A percentile compares a stretch with the other conserved stretches of the same genome.
phyloP scores from a whole-genome alignment of 2,888 invertebrate species.

The Steinernema carpocapsae region DNA sequence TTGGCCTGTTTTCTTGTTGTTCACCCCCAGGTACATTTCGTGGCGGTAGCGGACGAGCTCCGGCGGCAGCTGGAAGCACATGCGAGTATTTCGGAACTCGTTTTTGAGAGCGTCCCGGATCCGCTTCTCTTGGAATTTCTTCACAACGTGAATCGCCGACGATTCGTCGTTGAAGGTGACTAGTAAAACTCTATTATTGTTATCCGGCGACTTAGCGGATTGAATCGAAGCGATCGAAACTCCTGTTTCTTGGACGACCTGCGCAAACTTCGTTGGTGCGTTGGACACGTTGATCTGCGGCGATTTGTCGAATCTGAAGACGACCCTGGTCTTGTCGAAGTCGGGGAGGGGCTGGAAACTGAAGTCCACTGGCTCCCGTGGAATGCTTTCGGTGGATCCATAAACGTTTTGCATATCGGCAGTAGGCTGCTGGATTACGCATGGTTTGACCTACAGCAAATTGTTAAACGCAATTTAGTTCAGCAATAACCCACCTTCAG shows the following conservation, averaged over 20 bases:
- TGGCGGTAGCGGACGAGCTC: neutral
- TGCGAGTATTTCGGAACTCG: neutral
- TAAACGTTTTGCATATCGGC: too few species aligned
- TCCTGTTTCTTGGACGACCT: neutral
- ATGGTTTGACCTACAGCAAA: too few species aligned
- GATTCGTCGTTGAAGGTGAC: constrained; percentile 10
- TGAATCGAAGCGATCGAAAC: neutral
- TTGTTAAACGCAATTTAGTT: too few species aligned
- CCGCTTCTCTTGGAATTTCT: neutral
- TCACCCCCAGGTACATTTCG: neutral
- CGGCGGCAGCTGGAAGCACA: neutral
- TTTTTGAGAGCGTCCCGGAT: neutral
- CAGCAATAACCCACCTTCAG: neutral
- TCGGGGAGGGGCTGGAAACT: neutral
- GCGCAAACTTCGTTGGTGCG: constrained; percentile 9
- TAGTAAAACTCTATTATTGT: neutral
- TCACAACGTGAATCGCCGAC: neutral
- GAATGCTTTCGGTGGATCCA: too few species aligned
- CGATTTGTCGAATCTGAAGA: constrained; percentile 12
- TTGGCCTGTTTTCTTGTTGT: constrained; percentile 20
- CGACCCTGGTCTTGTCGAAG: neutral
- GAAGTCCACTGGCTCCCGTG: neutral
- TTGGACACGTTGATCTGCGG: neutral
- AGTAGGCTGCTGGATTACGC: too few species aligned
- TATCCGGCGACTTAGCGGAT: neutral